phyloP scores from a whole-genome alignment of 2,888 invertebrate genomes.

The Onthophagus sagittarius region DNA sequence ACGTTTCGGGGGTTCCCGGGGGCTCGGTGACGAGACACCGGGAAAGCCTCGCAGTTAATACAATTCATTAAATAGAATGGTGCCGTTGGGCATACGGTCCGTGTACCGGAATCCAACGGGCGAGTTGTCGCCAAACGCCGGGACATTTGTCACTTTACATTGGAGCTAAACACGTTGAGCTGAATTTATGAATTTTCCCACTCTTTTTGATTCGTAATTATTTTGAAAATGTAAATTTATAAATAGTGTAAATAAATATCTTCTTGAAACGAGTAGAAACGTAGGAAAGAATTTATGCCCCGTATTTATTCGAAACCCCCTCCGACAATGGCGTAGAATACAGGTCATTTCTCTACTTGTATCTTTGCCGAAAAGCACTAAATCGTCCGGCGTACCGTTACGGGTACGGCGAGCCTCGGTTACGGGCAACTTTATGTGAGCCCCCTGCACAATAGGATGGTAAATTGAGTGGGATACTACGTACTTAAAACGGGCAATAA shows the following conservation, averaged over 20 bases:
- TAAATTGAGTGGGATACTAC: background rate
- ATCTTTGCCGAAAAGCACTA: background rate
- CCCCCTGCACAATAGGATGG: background rate
- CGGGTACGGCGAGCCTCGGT: background rate
- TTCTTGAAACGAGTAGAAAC: background rate
- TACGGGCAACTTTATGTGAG: background rate
- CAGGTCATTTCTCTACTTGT: background rate
- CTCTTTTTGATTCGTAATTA: background rate
- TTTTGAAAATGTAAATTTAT: no score
- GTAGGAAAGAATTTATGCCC: background rate
- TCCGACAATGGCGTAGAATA: background rate
- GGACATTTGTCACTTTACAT: slow-evolving; percentile 7
- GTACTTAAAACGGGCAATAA: background rate
- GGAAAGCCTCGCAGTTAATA: slow-evolving; percentile 27
- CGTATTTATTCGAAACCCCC: background rate
- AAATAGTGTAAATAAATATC: background rate
- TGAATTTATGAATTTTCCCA: background rate
- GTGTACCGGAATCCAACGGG: slow-evolving; percentile 5
- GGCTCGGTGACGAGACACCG: background rate
- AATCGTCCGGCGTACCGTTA: background rate
- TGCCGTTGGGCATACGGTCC: slow-evolving; percentile 30
- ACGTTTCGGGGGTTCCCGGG: background rate
- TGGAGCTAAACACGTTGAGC: background rate
- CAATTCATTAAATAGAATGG: slow-evolving; percentile 33
- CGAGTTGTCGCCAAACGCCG: slow-evolving; percentile 4